Conservation (phyloP, 2,113 vertebrate genomes). For the Ciconia stormi region DNA sequence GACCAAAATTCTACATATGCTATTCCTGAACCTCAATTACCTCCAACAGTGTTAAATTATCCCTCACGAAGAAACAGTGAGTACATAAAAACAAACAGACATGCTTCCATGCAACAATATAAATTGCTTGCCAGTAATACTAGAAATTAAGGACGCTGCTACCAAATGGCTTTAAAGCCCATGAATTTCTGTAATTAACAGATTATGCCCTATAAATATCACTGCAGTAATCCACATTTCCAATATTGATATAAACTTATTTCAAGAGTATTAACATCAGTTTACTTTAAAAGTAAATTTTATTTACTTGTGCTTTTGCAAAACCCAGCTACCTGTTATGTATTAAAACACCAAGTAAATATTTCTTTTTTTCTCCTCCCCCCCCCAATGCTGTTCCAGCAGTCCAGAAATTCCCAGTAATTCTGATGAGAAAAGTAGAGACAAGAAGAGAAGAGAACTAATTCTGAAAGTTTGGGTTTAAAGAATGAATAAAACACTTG, state of each 20-base stretch:
- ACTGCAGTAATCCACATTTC: not conserved
- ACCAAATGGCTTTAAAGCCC: not conserved
- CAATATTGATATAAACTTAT: not conserved
- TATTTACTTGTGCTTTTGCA: not conserved
- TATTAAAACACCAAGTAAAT: not conserved
- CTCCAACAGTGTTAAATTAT: conserved; percentile 19
- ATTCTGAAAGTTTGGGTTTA: not conserved
- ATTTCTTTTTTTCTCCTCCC: not conserved
- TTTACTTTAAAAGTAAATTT: not conserved
- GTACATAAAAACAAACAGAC: conserved; percentile 1
- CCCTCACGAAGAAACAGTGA: not conserved
- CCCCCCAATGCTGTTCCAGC: not conserved
- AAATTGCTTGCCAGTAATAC: not conserved
- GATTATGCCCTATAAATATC: not conserved
- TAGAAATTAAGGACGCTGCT: not conserved
- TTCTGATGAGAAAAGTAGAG: not conserved
- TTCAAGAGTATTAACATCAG: not conserved
- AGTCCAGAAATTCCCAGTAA: not conserved
- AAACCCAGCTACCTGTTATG: not conserved
- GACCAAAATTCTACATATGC: conserved; percentile 8
- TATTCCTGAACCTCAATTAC: conserved; percentile 1
- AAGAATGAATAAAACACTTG: not conserved
- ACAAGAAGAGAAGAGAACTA: not conserved
- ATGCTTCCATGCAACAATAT: not conserved
- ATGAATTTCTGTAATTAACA: not conserved